Base-by-base conservation (phyloP, 2,797 vertebrate species). In the Arrhamphus sclerolepis region DNA sequence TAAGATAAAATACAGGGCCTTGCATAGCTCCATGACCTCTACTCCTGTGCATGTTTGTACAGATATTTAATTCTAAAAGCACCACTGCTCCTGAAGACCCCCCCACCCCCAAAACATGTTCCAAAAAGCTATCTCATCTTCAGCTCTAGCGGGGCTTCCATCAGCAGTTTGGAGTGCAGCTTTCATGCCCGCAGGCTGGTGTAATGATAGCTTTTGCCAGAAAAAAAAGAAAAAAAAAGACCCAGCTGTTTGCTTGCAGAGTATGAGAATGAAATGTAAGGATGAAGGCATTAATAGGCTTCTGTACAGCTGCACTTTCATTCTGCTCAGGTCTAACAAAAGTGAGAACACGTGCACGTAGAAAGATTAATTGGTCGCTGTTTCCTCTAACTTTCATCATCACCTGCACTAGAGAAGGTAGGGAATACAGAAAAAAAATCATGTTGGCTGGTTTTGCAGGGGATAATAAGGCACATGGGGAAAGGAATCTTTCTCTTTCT, bases 331-430 rank as follows among this genome's bases (percentile, higher is more conserved):
- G 66, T 64, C 39, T 65, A 77, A 88, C 83, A 88, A 88, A 90
- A 90, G 78, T 77, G 66, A 46, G 63, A 84, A 82, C 85, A 87
- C 62, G 78, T 87, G 82, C 81, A 60, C 72, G 79, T 82, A 83
- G 79, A 87, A 87, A 89, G 86, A 90, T 91, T 87, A 91, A 91
- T 90, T 87, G 83, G 70, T 79, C 70, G 79, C 83, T 71, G 76
- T 89, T 88, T 77, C 80, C 75, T 62, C 64, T 55, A 75, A 76
- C 62, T 63, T 80, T 78, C 83, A 83, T 88, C 85, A 81, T 89
- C 80, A 89, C 86, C 87, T 84, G 80, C 74, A 74, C 73, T 24
- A 51, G 66, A 46, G 66, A 62, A 78, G 59, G 81, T 66, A 47
- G 65, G 55, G 56, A 75, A 79, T 75, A 77, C 60, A 75, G 75